Evolutionary conservation across 1,140 invertebrate species (phyloP).

Genomic region (Steinernema feltiae): DNA sequence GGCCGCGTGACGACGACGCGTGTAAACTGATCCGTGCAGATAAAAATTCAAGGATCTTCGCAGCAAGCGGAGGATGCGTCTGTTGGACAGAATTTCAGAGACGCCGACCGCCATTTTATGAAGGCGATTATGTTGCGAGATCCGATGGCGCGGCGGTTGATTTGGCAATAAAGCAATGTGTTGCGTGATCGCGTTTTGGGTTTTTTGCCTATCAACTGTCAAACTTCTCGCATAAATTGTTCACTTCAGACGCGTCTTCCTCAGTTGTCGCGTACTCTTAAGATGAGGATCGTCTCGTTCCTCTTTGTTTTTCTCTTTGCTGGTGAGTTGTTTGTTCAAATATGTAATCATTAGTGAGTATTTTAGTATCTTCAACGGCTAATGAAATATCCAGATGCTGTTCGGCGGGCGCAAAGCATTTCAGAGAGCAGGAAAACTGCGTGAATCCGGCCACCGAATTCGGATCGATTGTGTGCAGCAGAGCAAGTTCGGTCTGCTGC

Average conservation of each 20-base stretch:
- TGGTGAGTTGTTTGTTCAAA: background rate
- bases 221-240: background rate
- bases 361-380: background rate
- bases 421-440: conserved; percentile 20
- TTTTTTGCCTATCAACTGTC: background rate
- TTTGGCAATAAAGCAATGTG: background rate
- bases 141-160: background rate
- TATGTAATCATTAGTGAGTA: background rate
- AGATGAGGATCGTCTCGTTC: background rate
- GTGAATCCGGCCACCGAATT: background rate
- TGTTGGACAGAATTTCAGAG: background rate
- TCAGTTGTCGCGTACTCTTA: background rate
- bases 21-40: background rate
- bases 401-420: conserved; percentile 48
- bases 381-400: conserved; percentile 49
- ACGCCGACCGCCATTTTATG: conserved; percentile 6
- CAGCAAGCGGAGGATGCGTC: background rate
- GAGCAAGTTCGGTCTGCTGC: conserved; percentile 54
- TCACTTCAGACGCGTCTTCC: background rate
- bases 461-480: background rate
- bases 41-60: background rate
- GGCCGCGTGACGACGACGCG: background rate
- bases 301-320: background rate
- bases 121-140: conserved; percentile 14
- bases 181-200: background rate